Base-by-base conservation (phyloP, 2,797 vertebrate species). In the Accipiter superciliosus region DNA sequence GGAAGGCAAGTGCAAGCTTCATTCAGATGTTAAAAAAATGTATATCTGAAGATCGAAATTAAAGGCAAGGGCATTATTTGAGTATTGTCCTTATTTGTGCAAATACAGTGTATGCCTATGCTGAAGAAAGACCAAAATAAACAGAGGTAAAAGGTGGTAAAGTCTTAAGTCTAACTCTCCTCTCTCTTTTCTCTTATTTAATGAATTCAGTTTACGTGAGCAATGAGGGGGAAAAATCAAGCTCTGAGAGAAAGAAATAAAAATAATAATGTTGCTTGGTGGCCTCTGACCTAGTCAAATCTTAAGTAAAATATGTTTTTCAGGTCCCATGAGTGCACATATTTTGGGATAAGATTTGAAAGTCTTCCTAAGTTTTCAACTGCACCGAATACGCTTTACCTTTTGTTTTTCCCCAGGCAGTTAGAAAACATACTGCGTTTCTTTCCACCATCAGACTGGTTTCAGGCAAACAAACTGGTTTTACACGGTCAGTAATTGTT, bases 371-470 rank as follows among this genome's bases (percentile, higher is more conserved):
- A 17, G 6, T 47, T 71, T 26, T 15, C 24, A 59, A 18, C 14
- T 2, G 0, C 35, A 20, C 13, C 0, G 0, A 70, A n/a, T 26
- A 24, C 3, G 2, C 9, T 97, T 97, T 93, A 99, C 99, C 99
- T 98, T 98, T 95, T 82, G 98, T 99, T 7, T 99, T 99, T 21
- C 99, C 99, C 99, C 99, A 99, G 82, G 99, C 99, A 2, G 99
- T 99, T 67, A 99, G 98, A 39, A 98, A 99, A 83, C 99, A 99
- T 70, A 97, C 97, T 6, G 98, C 97, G 42, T 97, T 97, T 89
- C 98, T 98, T 39, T 98, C 97, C 11, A 99, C 98, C 45, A 98
- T 93, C 28, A 96, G 98, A 73, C 98, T 97, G 45, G 94, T 95
- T 9, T 98, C 66, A 42, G 99, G 99, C 92, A 99, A 98, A 93